Evolutionary conservation across 2,888 invertebrate species (phyloP), one percentile per base, ranked within the genome.

Genomic region (Pyrocoelia pectoralis): DNA sequence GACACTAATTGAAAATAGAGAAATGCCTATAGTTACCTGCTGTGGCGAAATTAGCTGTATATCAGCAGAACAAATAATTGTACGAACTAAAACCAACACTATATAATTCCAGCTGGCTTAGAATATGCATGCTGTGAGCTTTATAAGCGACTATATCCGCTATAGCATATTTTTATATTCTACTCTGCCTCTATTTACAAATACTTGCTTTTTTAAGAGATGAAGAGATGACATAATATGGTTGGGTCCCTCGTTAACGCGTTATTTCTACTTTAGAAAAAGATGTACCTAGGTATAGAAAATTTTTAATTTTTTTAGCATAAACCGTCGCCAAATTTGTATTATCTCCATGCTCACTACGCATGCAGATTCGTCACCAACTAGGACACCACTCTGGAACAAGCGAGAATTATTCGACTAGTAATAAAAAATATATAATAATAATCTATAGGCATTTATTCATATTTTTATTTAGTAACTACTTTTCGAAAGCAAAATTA

Each of bases 401-500:
- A 33, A 33, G 33, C n/a, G n/a, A 5, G 8, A n/a, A n/a, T n/a
- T n/a, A n/a, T n/a, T n/a, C n/a, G n/a, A n/a, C n/a, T n/a, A n/a
- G n/a, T n/a, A 24, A 24, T 24, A 3, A 24, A 24, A 24, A 3
- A 24, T 24, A 24, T 5, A 8, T 33, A 33, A 33, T 33, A 24
- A 8, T 33, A 33, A 33, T 33, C n/a, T 12, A 48, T 61, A 56
- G 56, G 43, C 51, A 38, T 29, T 18, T 5, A 33, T 33, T 40
- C 50, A 56, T 52, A 33, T 19, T 51, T 38, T 18, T 51, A 56
- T 61, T 53, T 53, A 38, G 33, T 24, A 59, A 49, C 33, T 40
- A n/a, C n/a, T n/a, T n/a, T n/a, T 17, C 29, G 49, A 40, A 67
- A 65, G 54, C 56, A n/a, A 54, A 52, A 60, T 68, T 63, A 70